A percentile compares a stretch with the other conserved stretches of the same genome.
phyloP scores from a whole-genome alignment of 2,113 vertebrate genomes.

The Chlorodrepanis virens region DNA sequence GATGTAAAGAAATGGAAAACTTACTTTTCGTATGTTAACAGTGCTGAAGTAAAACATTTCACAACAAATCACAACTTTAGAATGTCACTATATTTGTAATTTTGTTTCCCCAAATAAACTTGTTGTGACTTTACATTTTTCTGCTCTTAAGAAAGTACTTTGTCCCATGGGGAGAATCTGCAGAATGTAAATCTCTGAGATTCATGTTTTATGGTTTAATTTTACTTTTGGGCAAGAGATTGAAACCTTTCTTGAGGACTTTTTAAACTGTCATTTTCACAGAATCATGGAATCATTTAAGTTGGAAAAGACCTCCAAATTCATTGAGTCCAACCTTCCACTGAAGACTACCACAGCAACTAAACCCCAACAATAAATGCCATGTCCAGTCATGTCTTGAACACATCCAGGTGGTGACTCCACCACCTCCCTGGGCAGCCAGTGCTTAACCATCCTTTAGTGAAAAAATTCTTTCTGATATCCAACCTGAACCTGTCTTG shows the following conservation, averaged over 20 bases:
- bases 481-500: neutral
- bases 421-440: neutral
- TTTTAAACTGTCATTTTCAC: neutral
- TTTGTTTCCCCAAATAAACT: neutral
- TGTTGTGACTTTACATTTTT: neutral
- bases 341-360: rapidly evolving
- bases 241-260: neutral
- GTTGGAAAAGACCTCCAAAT: neutral
- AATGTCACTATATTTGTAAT: neutral
- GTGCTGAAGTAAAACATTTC: neutral
- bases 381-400: neutral
- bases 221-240: neutral
- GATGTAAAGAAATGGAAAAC: neutral
- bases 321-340: neutral
- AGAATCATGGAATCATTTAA: neutral
- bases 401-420: neutral
- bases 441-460: neutral
- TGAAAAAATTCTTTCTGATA: neutral
- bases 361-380: neutral
- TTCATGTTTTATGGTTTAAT: neutral
- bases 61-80: neutral
- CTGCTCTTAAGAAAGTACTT: neutral
- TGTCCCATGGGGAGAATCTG: neutral
- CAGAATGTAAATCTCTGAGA: neutral
- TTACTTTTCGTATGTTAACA: neutral